Conservation (phyloP, 2,888 invertebrate species). For the Eumacrocentrus americanus region DNA sequence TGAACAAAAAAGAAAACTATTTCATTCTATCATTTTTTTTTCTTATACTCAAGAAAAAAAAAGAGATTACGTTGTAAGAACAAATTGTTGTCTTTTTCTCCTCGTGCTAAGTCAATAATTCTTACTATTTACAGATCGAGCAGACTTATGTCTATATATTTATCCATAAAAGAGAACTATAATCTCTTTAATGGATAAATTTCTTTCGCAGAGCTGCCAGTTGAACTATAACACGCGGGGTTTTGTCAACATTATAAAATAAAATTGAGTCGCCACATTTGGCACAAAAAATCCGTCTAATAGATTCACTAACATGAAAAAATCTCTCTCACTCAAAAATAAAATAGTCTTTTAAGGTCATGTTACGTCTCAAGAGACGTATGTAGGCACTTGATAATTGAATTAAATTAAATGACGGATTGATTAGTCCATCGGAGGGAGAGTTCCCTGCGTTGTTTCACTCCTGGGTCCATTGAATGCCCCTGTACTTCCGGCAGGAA, state of each 20-base stretch:
- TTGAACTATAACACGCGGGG: neutral
- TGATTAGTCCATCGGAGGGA: constrained; percentile 3
- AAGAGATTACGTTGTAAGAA: neutral
- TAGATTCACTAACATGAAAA: neutral
- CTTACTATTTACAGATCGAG: constrained; percentile 16
- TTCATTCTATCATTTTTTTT: neutral
- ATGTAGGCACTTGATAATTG: constrained; percentile 1
- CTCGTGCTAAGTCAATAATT: neutral
- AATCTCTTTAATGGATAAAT: neutral
- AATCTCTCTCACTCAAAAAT: constrained; percentile 19
- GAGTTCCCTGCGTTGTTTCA: constrained; percentile 21
- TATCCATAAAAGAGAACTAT: neutral
- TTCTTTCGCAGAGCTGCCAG: too few relatives aligned
- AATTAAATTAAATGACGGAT: neutral
- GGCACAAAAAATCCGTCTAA: too few relatives aligned
- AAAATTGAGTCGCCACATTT: neutral
- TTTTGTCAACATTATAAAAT: neutral
- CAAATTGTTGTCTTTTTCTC: neutral
- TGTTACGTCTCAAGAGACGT: neutral
- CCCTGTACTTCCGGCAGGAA: constrained; percentile 45
- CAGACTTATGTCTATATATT: neutral
- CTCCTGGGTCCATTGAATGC: constrained; percentile 45
- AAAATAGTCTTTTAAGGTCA: neutral
- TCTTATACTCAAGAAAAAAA: neutral
- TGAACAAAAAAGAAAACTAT: neutral